phyloP scores from a whole-genome alignment of 2,113 vertebrate species.

The Trogon surrucura region DNA sequence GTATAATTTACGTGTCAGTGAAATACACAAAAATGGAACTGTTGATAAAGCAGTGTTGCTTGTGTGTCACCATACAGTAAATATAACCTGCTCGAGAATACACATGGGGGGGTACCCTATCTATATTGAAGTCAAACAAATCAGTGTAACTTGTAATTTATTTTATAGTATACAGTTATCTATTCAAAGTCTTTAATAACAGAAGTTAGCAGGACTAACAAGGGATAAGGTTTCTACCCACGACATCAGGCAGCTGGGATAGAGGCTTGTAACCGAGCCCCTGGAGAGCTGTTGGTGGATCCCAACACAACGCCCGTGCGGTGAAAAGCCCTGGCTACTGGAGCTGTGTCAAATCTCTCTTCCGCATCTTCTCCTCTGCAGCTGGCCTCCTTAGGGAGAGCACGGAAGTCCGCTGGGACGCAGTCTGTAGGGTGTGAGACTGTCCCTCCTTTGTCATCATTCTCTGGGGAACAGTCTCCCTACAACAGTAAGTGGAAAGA shows the following conservation, averaged over 20 bases:
- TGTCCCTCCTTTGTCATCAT: neutral
- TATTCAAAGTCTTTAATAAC: neutral
- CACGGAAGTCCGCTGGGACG: neutral
- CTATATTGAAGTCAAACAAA: neutral
- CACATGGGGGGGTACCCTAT: neutral
- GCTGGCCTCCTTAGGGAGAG: neutral
- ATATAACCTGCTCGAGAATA: neutral
- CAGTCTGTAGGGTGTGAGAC: neutral
- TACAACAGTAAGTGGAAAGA: neutral
- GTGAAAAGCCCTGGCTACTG: neutral
- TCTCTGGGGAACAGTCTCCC: neutral
- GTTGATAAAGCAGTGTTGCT: neutral
- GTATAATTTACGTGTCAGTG: neutral
- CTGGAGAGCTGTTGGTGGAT: neutral
- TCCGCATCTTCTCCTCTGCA: neutral
- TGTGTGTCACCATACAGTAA: neutral
- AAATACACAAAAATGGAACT: neutral
- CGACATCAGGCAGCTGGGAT: neutral
- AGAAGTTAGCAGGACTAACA: neutral
- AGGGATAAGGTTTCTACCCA: neutral
- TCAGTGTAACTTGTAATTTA: neutral
- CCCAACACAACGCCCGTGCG: accelerated
- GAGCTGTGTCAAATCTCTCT: neutral
- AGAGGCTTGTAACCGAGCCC: neutral
- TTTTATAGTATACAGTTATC: neutral